Evolutionary conservation across 2,888 invertebrate species (phyloP), one percentile per base, ranked within the genome.

Genomic region (Allolobophora icterica): DNA sequence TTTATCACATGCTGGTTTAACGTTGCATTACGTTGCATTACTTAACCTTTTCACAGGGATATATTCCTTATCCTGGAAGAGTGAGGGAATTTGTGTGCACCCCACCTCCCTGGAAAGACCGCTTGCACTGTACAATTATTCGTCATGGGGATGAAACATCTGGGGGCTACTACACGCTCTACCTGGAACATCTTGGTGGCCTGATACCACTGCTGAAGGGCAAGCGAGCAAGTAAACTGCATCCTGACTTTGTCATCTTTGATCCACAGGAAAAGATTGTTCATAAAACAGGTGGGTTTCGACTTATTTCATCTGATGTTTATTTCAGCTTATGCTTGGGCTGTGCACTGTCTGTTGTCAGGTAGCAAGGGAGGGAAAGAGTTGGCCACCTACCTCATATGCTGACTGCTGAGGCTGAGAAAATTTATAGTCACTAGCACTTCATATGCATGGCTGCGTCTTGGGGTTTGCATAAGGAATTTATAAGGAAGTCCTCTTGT

Each of bases 41-140:
- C n/a, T 30, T 71, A n/a, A 71, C 71, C 71, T 30, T 71, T 71
- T 71, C n/a, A n/a, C 93, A 99, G 98, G 99, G 99, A 95, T 98
- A 98, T 96, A 98, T 99, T 93, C 99, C 99, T 89, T 98, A 98
- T 95, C 96, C 97, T 33, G 97, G 97, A 94, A 97, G 97, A 93
- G 96, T 99, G 92, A 97, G 99, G 91, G 97, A 98, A 93, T 99
- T 99, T 96, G 99, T 99, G 71, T 98, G 98, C 89, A 97, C 97
- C 90, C 98, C 99, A 30, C 98, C 98, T 3, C 96, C 97, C 40
- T 97, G 97, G 92, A 97, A 97, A 91, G 97, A 97, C 91, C 97
- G 99, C 15, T 96, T 99, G 92, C 98, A 99, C 96, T 99, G 99
- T 96, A 99, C 99, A 91, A 99, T 99, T 97, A 97, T 99, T 92